Evolutionary conservation across 1,140 invertebrate genomes (phyloP).

Genomic region (Macrobrachium nipponense): DNA sequence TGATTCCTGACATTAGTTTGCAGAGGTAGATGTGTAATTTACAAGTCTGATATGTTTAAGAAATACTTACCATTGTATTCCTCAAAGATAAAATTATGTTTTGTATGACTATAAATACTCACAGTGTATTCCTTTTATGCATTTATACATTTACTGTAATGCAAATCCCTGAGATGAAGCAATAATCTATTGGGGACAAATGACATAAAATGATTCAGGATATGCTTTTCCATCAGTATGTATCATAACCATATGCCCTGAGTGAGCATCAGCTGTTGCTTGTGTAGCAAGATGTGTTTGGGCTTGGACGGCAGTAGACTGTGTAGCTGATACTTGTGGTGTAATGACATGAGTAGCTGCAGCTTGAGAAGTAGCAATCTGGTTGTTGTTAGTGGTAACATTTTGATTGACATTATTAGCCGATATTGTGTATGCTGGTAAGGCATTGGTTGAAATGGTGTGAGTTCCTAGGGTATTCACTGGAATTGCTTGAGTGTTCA

Average conservation of each 20-base stretch:
- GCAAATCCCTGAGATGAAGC: constrained; percentile 7
- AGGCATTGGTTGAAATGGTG: not conserved
- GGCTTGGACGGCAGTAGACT: constrained; percentile 39
- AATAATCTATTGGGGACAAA: constrained; percentile 42
- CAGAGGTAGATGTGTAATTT: too few relatives aligned
- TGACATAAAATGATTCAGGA: constrained; percentile 49
- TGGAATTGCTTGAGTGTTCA: constrained; percentile 35
- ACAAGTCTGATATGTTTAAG: too few relatives aligned
- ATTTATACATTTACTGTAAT: not conserved
- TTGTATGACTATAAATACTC: not conserved
- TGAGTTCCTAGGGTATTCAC: not conserved
- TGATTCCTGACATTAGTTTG: too few relatives aligned
- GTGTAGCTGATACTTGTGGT: constrained; percentile 21
- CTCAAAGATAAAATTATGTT: not conserved
- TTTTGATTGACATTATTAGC: not conserved
- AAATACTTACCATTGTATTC: too few relatives aligned
- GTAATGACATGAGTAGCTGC: constrained; percentile 22
- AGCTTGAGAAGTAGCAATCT: constrained; percentile 11
- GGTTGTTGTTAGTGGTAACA: constrained; percentile 31
- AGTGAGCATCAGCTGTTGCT: constrained; percentile 29
- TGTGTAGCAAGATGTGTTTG: constrained; percentile 39
- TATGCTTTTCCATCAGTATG: constrained; percentile 54
- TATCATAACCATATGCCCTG: constrained; percentile 56
- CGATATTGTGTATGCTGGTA: constrained; percentile 24
- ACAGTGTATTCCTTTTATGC: not conserved